Base-by-base conservation (phyloP, 2,888 invertebrate genomes). In the Heliconius erato region DNA sequence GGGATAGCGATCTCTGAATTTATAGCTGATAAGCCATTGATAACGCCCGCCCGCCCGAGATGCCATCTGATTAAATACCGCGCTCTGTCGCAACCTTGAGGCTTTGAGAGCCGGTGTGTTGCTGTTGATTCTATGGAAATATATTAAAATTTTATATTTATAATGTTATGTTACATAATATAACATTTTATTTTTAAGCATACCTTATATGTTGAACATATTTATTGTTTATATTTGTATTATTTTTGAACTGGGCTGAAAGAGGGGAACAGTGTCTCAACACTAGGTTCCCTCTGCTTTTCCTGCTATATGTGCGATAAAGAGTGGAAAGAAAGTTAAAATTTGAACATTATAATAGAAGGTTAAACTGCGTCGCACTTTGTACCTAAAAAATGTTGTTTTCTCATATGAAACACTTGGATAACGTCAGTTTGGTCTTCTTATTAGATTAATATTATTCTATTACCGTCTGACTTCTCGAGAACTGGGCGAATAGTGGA, bases 11-110 rank as follows among this genome's bases (percentile, higher is more conserved):
- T 81, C 81, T 77, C 83, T 82, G 89, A 89, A 93, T 93, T 93
- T 94, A 93, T 94, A 91, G 84, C 83, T 85, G 88, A 87, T 87
- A 87, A 87, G 84, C 81, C 77, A 93, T 26, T 83, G 83, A 85
- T 85, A 83, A 79, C 65, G 80, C 67, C 80, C 84, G 72, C 83
- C 82, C 84, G 74, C 83, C 84, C 80, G 49, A 84, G 84, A 82
- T 82, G 80, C 79, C 28, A 79, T 80, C 80, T 85, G 83, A 83
- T 84, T 82, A 80, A 81, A 83, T 72, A 82, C 79, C 74, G 81
- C 79, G 76, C 83, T 81, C 80, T 84, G 83, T 82, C 83, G 78
- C 71, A 63, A 74, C 71, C 84, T 82, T 82, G 74, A 77, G 82
- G 84, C 82, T 78, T 79, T 74, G 86, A 79, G 80, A 63, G 35